A percentile compares a stretch with the other conserved stretches of the same genome.
Conservation (phyloP, 92 coral and sea anemone species). For the Zoanthus gigantus region DNA sequence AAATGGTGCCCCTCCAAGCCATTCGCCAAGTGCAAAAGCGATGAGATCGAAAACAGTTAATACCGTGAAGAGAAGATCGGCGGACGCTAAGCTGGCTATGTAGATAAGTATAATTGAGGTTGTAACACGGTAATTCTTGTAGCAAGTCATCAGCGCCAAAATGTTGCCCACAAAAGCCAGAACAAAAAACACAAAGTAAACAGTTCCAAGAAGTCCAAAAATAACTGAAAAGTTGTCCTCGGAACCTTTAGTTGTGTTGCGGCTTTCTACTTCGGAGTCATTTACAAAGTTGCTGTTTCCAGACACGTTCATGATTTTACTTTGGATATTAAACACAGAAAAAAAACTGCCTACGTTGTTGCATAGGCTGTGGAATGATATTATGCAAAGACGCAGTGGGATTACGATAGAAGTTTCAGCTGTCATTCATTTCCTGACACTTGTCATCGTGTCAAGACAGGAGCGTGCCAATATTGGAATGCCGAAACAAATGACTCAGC, state of each 20-base stretch:
- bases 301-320: not conserved
- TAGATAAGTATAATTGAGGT: conserved; percentile 82
- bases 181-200: conserved; percentile 15
- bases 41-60: conserved; percentile 73
- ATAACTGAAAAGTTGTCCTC: conserved; percentile 9
- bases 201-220: conserved; percentile 21
- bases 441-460: not conserved
- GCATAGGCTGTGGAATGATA: no score
- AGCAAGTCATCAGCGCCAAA: conserved; percentile 86
- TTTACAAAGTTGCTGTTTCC: conserved; percentile 5
- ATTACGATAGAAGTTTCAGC: no score
- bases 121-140: conserved; percentile 77
- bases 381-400: no score
- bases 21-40: conserved; percentile 67
- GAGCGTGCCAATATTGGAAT: not conserved
- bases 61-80: conserved; percentile 78
- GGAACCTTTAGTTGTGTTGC: not conserved
- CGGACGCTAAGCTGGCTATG: conserved; percentile 85
- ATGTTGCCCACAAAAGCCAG: conserved; percentile 39
- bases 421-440: not conserved
- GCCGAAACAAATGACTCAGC: not conserved
- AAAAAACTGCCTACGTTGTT: no score
- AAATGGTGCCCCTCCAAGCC: conserved; percentile 81
- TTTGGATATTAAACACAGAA: not conserved
- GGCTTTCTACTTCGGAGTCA: not conserved